A percentile compares a stretch with the other conserved stretches of the same genome.
phyloP scores from a whole-genome alignment of 2,888 invertebrate genomes.

The Cetonia aurata region DNA sequence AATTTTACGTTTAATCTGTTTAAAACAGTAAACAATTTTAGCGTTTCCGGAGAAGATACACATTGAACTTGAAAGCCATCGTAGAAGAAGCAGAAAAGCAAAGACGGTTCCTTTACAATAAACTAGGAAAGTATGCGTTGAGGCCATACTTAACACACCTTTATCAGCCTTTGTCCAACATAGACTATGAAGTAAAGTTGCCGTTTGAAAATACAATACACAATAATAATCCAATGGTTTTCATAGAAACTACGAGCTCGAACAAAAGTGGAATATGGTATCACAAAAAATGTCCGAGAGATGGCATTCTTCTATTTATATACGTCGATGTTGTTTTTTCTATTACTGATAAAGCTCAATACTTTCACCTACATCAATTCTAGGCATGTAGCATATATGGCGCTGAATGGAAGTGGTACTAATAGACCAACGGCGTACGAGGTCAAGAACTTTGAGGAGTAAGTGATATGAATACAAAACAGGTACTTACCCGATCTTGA shows the following conservation, averaged over 20 bases:
- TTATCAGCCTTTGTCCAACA: conserved; percentile 43
- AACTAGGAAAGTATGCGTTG: conserved; percentile 44
- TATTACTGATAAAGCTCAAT: neutral
- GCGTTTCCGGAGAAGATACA: conserved; percentile 9
- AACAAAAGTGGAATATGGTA: neutral
- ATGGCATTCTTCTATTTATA: conserved; percentile 29
- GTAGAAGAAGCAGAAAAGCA: conserved; percentile 49
- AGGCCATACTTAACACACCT: conserved; percentile 48
- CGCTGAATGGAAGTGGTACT: neutral
- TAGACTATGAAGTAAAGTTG: conserved; percentile 2
- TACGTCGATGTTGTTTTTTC: conserved; percentile 14
- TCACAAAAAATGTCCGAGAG: neutral
- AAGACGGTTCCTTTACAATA: conserved; percentile 45
- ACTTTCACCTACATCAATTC: conserved; percentile 4
- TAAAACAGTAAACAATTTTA: neutral
- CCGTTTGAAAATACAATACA: neutral
- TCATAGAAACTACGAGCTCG: neutral
- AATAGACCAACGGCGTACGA: neutral
- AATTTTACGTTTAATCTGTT: too few species aligned
- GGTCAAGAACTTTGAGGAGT: conserved; percentile 17
- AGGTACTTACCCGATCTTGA: neutral
- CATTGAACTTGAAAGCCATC: conserved; percentile 42
- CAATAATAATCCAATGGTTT: neutral
- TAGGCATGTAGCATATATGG: neutral
- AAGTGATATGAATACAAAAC: neutral